Evolutionary conservation across 2,113 vertebrate species (phyloP).

Genomic region (Toxostoma redivivum): DNA sequence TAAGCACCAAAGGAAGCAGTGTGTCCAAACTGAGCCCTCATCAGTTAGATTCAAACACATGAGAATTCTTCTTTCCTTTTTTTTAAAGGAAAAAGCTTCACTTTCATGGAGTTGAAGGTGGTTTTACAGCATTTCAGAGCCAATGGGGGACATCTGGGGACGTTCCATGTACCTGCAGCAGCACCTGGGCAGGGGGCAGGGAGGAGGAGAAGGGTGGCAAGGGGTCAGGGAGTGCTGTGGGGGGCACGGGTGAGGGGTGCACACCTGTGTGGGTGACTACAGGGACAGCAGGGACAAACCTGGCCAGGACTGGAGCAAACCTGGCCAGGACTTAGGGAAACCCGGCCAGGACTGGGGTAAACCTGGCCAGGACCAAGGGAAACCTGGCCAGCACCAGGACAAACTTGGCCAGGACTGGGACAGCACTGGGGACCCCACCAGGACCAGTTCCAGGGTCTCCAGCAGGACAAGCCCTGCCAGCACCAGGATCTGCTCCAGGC

Average conservation of each 20-base stretch:
- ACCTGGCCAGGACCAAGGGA: rapidly evolving
- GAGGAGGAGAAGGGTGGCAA: too few species aligned
- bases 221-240: background rate
- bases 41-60: rapidly evolving
- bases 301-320: background rate
- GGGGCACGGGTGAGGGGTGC: background rate
- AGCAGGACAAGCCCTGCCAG: too few species aligned
- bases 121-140: background rate
- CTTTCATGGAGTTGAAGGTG: rapidly evolving
- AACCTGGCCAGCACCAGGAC: background rate
- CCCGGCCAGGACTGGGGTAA: background rate
- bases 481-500: too few species aligned
- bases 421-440: too few species aligned
- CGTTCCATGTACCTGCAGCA: rapidly evolving
- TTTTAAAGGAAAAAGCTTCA: background rate
- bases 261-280: background rate
- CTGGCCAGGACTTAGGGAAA: too few species aligned
- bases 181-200: rapidly evolving
- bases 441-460: too few species aligned
- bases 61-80: background rate
- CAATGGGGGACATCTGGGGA: rapidly evolving
- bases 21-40: background rate
- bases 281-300: background rate
- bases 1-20: rapidly evolving
- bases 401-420: background rate